Conservation (phyloP, 2,888 invertebrate species). For the Macrophya alboannulata region DNA sequence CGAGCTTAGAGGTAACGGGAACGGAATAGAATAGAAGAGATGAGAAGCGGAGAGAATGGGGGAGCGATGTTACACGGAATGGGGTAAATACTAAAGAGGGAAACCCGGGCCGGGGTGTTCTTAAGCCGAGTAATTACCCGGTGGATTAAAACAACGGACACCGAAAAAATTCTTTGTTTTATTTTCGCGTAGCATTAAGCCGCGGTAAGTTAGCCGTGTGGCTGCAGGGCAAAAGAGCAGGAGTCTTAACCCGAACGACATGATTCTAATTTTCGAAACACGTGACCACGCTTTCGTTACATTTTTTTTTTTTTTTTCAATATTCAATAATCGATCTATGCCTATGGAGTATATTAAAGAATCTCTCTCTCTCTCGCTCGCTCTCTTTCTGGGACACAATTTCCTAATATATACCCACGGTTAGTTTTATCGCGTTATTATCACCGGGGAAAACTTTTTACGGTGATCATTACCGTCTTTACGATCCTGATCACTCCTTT, state of each 20-base stretch:
- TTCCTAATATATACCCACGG: neutral
- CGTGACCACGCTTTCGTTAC: too few species aligned
- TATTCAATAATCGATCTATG: neutral
- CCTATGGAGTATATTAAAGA: neutral
- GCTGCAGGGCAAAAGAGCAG: neutral
- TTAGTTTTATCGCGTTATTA: slow-evolving; percentile 19
- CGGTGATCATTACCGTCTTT: slow-evolving; percentile 12
- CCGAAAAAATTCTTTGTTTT: neutral
- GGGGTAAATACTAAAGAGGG: slow-evolving; percentile 14
- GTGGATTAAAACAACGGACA: slow-evolving; percentile 41
- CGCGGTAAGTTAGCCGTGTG: neutral
- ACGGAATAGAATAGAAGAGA: neutral
- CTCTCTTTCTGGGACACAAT: neutral
- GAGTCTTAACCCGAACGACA: neutral
- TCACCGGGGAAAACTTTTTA: slow-evolving; percentile 5
- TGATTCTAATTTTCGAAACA: too few species aligned
- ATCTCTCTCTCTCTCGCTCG: neutral
- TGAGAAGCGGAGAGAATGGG: neutral
- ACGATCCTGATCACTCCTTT: slow-evolving; percentile 20
- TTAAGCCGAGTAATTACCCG: slow-evolving; percentile 41
- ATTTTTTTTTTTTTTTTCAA: too few species aligned
- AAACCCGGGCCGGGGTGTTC: slow-evolving; percentile 29
- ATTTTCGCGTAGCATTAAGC: neutral
- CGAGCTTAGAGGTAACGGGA: neutral
- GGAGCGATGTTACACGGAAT: neutral